phyloP scores from a whole-genome alignment of 2,888 invertebrate genomes.

The Lepidonotus clava region DNA sequence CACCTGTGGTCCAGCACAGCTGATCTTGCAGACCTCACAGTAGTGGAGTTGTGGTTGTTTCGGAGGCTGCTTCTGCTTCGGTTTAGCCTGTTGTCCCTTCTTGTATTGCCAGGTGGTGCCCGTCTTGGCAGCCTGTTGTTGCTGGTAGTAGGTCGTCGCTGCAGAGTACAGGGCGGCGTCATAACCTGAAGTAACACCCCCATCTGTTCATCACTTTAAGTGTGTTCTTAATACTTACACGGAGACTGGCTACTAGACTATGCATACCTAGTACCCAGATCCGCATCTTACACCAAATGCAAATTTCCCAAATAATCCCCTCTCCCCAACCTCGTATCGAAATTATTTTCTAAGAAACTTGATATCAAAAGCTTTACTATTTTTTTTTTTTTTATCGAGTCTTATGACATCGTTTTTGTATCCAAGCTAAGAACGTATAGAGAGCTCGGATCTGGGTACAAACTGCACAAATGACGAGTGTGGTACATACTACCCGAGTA shows the following conservation, averaged over 20 bases:
- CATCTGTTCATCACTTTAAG: slow-evolving; percentile 40
- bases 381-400: neutral
- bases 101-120: slow-evolving; percentile 65
- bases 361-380: neutral
- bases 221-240: slow-evolving; percentile 27
- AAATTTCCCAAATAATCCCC: neutral
- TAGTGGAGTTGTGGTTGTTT: slow-evolving; percentile 87
- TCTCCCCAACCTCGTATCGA: too few species aligned
- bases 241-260: neutral
- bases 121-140: slow-evolving; percentile 84
- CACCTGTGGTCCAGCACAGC: slow-evolving; percentile 95
- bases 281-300: neutral
- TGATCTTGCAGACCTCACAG: slow-evolving; percentile 99
- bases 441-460: neutral
- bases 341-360: too few species aligned
- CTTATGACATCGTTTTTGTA: too few species aligned
- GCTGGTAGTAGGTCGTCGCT: slow-evolving; percentile 95
- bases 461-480: neutral
- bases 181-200: slow-evolving; percentile 84
- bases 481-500: slow-evolving; percentile 59
- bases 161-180: slow-evolving; percentile 97
- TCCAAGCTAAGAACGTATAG: too few species aligned
- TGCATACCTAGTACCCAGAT: neutral
- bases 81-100: slow-evolving; percentile 44
- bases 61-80: slow-evolving; percentile 81